Evolutionary conservation across 2,113 vertebrate genomes (phyloP), one percentile per base, ranked within the genome.

Genomic region (Tautogolabrus adspersus): DNA sequence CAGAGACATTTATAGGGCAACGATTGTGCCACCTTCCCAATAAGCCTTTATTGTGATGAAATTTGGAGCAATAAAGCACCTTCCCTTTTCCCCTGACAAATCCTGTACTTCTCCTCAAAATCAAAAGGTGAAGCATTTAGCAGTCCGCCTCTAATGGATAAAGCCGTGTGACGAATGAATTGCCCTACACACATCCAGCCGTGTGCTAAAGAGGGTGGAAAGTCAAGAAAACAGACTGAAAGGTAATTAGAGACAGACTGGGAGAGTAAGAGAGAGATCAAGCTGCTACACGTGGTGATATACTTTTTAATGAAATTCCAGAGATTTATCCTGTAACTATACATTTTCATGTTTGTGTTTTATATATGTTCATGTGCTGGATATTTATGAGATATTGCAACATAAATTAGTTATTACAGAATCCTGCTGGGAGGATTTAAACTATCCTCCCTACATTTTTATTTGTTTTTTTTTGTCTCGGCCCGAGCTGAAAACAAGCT

Each of bases 11-110:
- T 93, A 92, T 90, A 91, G 91, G 87, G 87, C 88, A 83, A 85
- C 66, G 87, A 91, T 93, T 93, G 93, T 91, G 88, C 88, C 92
- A 91, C 89, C 89, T 91, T 93, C 85, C 79, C 86, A 78, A 93
- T 90, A 93, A 94, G 92, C 93, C 91, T 93, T 93, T 91, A 93
- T 94, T 94, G 92, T 94, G 93, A 94, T 93, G 93, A 94, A 94
- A 94, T 94, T 93, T 87, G 47, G 79, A 90, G 92, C 92, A 94
- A 94, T 93, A 93, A 94, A 93, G 90, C 89, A 91, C 87, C 87
- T 91, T 90, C 90, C 80, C 77, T 68, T 84, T 79, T 89, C 91
- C 89, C 84, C 81, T 91, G 86, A 94, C 91, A 93, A 93, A 93
- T 93, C 89, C 85, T 83, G 81, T 87, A 89, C 92, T 94, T 91